Conservation (phyloP, 2,888 invertebrate species). For the Mimachlamys varia region DNA sequence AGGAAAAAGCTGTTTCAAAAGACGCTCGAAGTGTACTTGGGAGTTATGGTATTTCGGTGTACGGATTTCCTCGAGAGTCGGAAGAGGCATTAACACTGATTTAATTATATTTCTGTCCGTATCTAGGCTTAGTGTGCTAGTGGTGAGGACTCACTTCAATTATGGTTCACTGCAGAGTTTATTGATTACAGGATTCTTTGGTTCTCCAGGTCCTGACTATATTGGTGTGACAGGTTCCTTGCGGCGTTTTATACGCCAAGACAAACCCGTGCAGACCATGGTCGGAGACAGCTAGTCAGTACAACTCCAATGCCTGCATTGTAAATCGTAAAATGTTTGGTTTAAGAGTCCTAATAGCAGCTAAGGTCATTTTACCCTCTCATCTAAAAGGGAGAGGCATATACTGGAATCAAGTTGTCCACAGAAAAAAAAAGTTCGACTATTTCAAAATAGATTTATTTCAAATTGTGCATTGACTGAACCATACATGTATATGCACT, state of each 20-base stretch:
- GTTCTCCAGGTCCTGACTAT: neutral
- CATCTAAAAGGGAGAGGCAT: too few relatives aligned
- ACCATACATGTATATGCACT: too few relatives aligned
- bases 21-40: too few relatives aligned
- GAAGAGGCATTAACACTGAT: constrained; percentile 27
- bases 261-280: neutral
- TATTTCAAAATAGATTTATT: too few relatives aligned
- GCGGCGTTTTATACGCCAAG: neutral
- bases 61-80: neutral
- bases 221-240: neutral
- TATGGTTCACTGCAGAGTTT: neutral
- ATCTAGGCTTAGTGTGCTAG: neutral
- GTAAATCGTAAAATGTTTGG: too few relatives aligned
- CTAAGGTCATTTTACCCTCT: too few relatives aligned
- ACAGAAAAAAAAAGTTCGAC: too few relatives aligned
- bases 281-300: neutral
- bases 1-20: too few relatives aligned
- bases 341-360: too few relatives aligned
- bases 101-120: constrained; percentile 29
- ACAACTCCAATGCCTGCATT: neutral
- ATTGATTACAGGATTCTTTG: constrained; percentile 14
- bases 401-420: too few relatives aligned
- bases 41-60: neutral
- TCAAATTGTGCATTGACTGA: too few relatives aligned
- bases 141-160: neutral